phyloP scores from a whole-genome alignment of 2,797 vertebrate genomes.

The Sarcophilus harrisii region DNA sequence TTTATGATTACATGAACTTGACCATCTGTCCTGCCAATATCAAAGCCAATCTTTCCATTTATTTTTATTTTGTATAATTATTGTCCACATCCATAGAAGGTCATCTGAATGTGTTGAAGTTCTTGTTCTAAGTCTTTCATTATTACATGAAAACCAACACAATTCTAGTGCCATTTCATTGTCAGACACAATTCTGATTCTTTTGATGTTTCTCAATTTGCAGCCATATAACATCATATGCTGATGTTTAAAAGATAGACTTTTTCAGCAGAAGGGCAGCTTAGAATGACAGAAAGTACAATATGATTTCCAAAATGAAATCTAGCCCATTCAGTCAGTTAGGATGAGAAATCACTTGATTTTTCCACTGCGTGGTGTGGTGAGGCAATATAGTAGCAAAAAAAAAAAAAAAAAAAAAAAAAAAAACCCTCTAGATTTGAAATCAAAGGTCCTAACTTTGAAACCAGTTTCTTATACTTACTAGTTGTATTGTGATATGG shows the following conservation, averaged over 20 bases:
- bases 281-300: background rate
- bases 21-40: background rate
- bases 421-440: background rate
- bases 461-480: background rate
- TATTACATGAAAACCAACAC: background rate
- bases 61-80: background rate
- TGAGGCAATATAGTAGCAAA: background rate
- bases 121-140: background rate
- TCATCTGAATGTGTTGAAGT: background rate
- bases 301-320: background rate
- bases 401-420: too few relatives aligned
- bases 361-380: background rate
- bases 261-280: background rate
- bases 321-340: background rate
- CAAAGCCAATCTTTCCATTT: background rate
- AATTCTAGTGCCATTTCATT: too few relatives aligned
- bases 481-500: too few relatives aligned
- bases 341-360: too few relatives aligned
- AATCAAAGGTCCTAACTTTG: background rate
- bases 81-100: background rate
- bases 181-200: background rate
- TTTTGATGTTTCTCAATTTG: background rate
- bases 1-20: background rate
- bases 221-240: background rate
- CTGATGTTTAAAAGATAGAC: background rate